Base-by-base conservation (phyloP, 2,113 vertebrate species). In the Melospiza melodia region DNA sequence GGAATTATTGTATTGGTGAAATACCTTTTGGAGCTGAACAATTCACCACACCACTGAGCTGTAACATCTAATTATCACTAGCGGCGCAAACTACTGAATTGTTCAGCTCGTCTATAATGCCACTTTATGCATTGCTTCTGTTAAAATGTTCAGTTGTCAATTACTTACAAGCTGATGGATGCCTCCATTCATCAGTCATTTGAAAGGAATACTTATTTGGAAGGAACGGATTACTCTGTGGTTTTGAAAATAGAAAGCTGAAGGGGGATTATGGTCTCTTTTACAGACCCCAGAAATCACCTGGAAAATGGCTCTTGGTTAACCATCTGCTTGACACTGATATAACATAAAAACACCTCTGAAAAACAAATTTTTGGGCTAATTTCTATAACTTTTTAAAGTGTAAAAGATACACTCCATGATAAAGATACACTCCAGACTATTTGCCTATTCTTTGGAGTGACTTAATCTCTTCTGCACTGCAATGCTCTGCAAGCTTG, bases 61-160 rank as follows among this genome's bases (percentile, higher is more conserved):
- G 83, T 91, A 97, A 95, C 85, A 97, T 97, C 87, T 98, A 94
- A 97, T 98, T 98, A 97, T 96, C 16, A 27, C 35, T 84, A 59
- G 80, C 69, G n/a, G 66, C 81, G 91, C 91, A 95, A 97, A 91
- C 41, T 79, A 86, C 85, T 82, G 73, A 96, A 95, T 97, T 95
- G 91, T 80, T 97, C 89, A 94, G 46, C 62, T 94, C 41, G 73
- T 95, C 86, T 89, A 90, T 90, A 95, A 94, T 92, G 44, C n/a
- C 77, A 54, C 63, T 96, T 96, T 87, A 84, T 83, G 31, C 74
- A 84, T 75, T 89, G 28, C n/a, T 93, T 81, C 81, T 81, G 30
- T 87, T 87, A 89, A 92, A 75, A 78, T 69, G 63, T 52, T 55
- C 58, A 44, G 39, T 89, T 77, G 37, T 95, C 93, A 94, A 65